These are phyloP conservation scores for Cydia pomonella DNA, from an alignment of 1,140 invertebrate genomes.

Conservation along the genomic window DNA sequence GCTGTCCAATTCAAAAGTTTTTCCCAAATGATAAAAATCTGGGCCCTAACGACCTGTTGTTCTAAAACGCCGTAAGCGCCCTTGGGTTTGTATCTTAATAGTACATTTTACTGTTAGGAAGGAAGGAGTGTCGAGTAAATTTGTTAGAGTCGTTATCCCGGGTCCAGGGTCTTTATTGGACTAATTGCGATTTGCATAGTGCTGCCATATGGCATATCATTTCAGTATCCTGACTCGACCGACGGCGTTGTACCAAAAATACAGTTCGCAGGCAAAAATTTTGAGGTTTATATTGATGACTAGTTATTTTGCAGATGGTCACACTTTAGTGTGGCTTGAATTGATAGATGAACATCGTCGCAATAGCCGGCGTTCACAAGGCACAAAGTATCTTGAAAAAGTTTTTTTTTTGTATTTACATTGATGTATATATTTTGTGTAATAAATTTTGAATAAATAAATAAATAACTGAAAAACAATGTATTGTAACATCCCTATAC, in stretches of 20 bases:
- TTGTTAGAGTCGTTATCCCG: conserved; percentile 52
- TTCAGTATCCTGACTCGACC: neutral
- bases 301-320: too few relatives aligned
- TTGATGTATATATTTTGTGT: too few relatives aligned
- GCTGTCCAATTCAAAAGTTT: conserved; percentile 18
- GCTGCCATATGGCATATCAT: conserved; percentile 38
- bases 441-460: too few relatives aligned
- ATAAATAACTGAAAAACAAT: too few relatives aligned
- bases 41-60: neutral
- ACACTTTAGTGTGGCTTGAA: too few relatives aligned
- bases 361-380: too few relatives aligned
- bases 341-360: too few relatives aligned
- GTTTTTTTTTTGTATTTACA: too few relatives aligned
- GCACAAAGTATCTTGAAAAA: too few relatives aligned
- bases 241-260: neutral
- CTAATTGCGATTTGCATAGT: conserved; percentile 69
- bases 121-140: conserved; percentile 50
- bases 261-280: too few relatives aligned
- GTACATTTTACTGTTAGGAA: neutral
- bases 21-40: conserved; percentile 29
- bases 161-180: conserved; percentile 55
- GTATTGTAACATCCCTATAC: too few relatives aligned
- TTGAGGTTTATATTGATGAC: too few relatives aligned
- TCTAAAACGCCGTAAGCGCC: neutral
- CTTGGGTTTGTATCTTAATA: neutral